Conservation (phyloP, 2,888 invertebrate species). For the Mellilla xanthometata region DNA sequence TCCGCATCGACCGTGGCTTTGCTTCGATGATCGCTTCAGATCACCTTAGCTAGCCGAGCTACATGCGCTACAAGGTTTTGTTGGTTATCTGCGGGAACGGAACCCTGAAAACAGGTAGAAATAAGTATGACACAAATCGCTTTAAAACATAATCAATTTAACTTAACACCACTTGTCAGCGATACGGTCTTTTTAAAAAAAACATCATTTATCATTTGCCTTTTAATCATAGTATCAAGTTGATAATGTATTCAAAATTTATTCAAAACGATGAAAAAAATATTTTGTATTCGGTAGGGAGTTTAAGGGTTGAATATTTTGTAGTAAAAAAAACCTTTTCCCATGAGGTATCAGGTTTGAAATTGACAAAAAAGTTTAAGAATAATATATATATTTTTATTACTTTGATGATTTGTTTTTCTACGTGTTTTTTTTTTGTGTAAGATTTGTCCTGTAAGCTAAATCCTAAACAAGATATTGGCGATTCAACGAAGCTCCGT, state of each 20-base stretch:
- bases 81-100: too few relatives aligned
- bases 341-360: conserved; percentile 23
- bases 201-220: conserved; percentile 52
- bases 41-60: too few relatives aligned
- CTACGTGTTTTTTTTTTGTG: too few relatives aligned
- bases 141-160: conserved; percentile 59
- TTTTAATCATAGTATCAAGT: conserved; percentile 42
- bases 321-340: conserved; percentile 33
- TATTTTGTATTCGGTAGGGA: conserved; percentile 21
- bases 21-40: too few relatives aligned
- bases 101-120: not conserved
- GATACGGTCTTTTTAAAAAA: conserved; percentile 34
- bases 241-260: conserved; percentile 45
- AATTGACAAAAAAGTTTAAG: not conserved
- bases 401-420: too few relatives aligned
- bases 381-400: not conserved
- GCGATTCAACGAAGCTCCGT: too few relatives aligned
- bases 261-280: conserved; percentile 33
- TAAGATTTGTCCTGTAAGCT: too few relatives aligned
- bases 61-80: too few relatives aligned
- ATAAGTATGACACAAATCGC: conserved; percentile 29
- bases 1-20: too few relatives aligned
- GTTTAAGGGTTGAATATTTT: conserved; percentile 36
- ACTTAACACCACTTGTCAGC: conserved; percentile 61
- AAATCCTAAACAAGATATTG: too few relatives aligned